phyloP scores from a whole-genome alignment of 2,888 invertebrate species.

The Phyllotreta cruciferae region DNA sequence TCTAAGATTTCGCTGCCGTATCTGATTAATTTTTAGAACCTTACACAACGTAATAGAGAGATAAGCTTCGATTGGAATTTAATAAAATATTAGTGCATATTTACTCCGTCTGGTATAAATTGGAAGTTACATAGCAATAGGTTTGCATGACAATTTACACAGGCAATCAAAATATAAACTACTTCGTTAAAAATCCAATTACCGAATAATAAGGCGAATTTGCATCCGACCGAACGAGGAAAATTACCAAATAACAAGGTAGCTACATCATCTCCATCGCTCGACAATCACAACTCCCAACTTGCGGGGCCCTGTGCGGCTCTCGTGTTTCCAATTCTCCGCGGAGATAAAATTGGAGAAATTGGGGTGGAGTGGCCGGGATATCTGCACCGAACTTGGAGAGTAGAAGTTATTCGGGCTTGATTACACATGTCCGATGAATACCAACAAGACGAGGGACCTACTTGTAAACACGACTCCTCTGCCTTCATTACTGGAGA shows the following conservation, averaged over 20 bases:
- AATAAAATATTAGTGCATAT: too few relatives aligned
- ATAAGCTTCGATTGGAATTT: too few relatives aligned
- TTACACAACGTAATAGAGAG: too few relatives aligned
- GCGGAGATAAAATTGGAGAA: conserved; percentile 21
- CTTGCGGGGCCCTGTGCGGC: conserved; percentile 7
- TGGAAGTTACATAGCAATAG: too few relatives aligned
- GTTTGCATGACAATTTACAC: too few relatives aligned
- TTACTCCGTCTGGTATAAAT: too few relatives aligned
- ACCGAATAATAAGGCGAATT: background rate
- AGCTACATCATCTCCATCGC: conserved; percentile 14
- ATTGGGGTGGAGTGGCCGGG: conserved; percentile 15
- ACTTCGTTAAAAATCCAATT: too few relatives aligned
- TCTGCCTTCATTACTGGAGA: conserved; percentile 44
- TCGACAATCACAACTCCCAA: conserved; percentile 21
- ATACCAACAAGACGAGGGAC: conserved; percentile 52
- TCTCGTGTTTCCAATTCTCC: conserved; percentile 23
- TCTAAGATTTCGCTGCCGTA: too few relatives aligned
- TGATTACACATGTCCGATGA: conserved; percentile 52
- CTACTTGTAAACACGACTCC: conserved; percentile 33
- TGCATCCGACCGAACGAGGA: background rate
- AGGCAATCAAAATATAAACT: too few relatives aligned
- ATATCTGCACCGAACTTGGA: conserved; percentile 13
- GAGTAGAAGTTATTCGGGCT: conserved; percentile 46
- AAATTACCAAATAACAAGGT: conserved; percentile 19
- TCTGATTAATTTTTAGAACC: too few relatives aligned